Percentiles rank a stretch among this genome's conserved stretches.
phyloP scores from a whole-genome alignment of 1,140 invertebrate species.

The Tetraneura akinire region DNA sequence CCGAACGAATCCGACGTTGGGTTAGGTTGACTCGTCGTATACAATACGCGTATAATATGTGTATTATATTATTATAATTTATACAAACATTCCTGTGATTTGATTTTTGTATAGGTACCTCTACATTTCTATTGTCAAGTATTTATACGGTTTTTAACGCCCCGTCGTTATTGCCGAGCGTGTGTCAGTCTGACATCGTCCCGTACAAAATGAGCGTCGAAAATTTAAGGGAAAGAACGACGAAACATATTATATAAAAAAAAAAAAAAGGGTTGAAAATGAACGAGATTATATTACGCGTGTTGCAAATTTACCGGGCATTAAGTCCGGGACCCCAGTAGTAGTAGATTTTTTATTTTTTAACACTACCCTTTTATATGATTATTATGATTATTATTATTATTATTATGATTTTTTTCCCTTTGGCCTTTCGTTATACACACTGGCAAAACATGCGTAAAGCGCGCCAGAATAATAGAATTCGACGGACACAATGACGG shows the following conservation, averaged over 20 bases:
- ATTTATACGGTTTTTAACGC: slow-evolving; percentile 24
- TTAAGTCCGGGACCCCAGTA: slow-evolving; percentile 4
- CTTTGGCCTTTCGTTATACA: not conserved
- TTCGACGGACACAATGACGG: slow-evolving; percentile 1
- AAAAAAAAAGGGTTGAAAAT: not conserved
- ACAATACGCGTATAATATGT: too few species aligned
- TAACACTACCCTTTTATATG: slow-evolving; percentile 2
- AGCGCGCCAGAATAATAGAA: not conserved
- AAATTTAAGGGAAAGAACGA: not conserved
- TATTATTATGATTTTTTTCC: not conserved
- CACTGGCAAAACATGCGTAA: slow-evolving; percentile 22
- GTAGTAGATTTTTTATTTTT: slow-evolving; percentile 16
- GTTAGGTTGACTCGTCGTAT: too few species aligned
- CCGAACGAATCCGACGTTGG: too few species aligned
- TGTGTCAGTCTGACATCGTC: not conserved
- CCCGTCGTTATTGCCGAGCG: not conserved
- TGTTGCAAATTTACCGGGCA: slow-evolving; percentile 33
- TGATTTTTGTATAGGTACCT: not conserved
- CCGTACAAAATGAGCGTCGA: not conserved
- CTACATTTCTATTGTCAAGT: not conserved
- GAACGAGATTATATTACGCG: not conserved
- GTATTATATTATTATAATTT: too few species aligned
- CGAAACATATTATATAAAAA: not conserved
- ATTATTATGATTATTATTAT: slow-evolving; percentile 2
- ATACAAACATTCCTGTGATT: too few species aligned